Conservation (phyloP, 2,113 vertebrate genomes). For the Cryptomyrus ogoouensis region DNA sequence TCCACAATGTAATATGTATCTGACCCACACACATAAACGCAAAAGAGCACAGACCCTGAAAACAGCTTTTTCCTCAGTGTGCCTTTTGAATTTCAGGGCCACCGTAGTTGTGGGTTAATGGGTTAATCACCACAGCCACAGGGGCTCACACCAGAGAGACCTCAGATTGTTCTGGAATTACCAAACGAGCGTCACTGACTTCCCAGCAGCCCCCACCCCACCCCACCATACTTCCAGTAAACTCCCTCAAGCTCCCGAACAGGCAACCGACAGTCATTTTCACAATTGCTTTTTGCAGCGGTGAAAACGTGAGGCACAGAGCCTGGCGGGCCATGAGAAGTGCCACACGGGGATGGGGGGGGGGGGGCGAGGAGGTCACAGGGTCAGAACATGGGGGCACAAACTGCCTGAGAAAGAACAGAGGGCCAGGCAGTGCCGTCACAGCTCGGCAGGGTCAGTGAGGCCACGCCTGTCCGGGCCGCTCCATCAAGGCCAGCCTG, state of each 20-base stretch:
- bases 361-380: not conserved
- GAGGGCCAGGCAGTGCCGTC: not conserved
- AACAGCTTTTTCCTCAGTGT: not conserved
- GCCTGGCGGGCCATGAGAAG: not conserved
- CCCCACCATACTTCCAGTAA: not conserved
- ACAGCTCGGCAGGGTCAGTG: not conserved
- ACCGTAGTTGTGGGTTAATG: not conserved
- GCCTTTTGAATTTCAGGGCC: not conserved
- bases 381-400: constrained; percentile 9
- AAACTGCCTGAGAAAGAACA: not conserved
- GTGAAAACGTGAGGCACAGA: not conserved
- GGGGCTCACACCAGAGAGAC: not conserved
- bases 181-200: constrained; percentile 23
- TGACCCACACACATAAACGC: not conserved
- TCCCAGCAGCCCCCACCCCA: constrained; percentile 23
- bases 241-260: not conserved
- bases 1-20: not conserved
- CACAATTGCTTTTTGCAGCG: not conserved
- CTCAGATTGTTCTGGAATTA: constrained; percentile 18
- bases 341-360: not conserved
- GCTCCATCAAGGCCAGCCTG: not conserved
- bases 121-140: not conserved
- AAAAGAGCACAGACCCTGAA: not conserved
- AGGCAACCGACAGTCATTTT: not conserved
- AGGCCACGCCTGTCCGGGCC: not conserved